Evolutionary conservation across 2,888 invertebrate species (phyloP).

Genomic region (Polyommatus icarus): DNA sequence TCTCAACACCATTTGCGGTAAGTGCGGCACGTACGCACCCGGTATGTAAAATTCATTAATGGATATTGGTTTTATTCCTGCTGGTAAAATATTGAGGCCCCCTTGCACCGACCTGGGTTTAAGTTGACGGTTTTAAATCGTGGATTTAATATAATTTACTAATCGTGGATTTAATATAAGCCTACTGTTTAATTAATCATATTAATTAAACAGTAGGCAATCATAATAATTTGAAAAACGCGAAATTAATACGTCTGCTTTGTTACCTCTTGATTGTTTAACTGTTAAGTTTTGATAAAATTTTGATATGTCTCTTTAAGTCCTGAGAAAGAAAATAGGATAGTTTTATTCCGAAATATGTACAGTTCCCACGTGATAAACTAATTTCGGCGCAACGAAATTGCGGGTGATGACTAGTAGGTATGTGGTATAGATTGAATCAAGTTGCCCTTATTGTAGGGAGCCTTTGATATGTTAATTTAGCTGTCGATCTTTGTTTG

Average conservation of each 20-base stretch:
- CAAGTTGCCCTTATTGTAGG: not conserved
- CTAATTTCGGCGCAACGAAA: not conserved
- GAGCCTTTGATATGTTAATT: slow-evolving; percentile 6
- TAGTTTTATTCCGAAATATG: not conserved
- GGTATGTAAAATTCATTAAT: slow-evolving; percentile 25
- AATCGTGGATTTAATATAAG: not conserved
- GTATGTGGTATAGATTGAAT: not conserved
- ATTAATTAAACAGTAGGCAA: too few species aligned
- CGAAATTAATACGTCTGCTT: not conserved
- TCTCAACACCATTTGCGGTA: not conserved
- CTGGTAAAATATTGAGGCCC: not conserved
- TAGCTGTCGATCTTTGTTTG: slow-evolving; percentile 20
- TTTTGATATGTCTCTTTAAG: not conserved
- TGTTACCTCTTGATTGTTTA: too few species aligned
- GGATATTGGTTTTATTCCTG: slow-evolving; percentile 23
- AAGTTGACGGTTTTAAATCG: not conserved
- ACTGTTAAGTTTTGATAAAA: too few species aligned
- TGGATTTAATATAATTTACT: not conserved
- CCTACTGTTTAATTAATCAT: too few species aligned
- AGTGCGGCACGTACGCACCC: slow-evolving; percentile 13
- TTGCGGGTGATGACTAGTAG: not conserved
- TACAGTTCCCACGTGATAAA: not conserved
- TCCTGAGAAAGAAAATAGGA: not conserved
- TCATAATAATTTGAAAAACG: not conserved
- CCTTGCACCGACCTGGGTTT: not conserved